phyloP scores from a whole-genome alignment of 2,797 vertebrate species.

The Menidia menidia region DNA sequence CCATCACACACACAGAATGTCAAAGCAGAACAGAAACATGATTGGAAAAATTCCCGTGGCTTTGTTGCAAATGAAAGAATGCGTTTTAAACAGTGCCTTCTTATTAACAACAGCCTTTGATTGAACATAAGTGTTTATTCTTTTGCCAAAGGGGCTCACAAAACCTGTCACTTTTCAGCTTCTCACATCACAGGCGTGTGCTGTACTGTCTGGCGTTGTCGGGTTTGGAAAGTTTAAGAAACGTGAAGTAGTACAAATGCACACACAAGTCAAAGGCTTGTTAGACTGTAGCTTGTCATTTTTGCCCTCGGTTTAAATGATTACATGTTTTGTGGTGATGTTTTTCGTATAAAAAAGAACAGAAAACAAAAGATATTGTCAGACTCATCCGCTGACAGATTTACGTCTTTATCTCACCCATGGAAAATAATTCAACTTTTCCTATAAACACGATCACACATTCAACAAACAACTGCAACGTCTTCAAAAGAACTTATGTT shows the following conservation, averaged over 20 bases:
- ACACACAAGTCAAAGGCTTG: constrained; percentile 50
- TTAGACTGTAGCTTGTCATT: constrained; percentile 44
- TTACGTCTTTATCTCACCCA: constrained; percentile 35
- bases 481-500: constrained; percentile 31
- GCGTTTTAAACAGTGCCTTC: constrained; percentile 46
- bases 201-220: constrained; percentile 47
- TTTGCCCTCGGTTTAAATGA: constrained; percentile 59
- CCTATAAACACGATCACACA: constrained; percentile 26
- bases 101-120: constrained; percentile 65
- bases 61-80: constrained; percentile 46
- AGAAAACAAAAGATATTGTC: constrained; percentile 14
- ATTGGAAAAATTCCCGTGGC: constrained; percentile 64
- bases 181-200: constrained; percentile 50
- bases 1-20: constrained; percentile 23
- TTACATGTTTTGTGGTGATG: constrained; percentile 35
- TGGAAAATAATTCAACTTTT: constrained; percentile 22
- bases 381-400: constrained; percentile 35
- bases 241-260: constrained; percentile 44
- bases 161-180: constrained; percentile 57
- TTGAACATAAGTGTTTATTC: constrained; percentile 58
- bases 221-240: constrained; percentile 57
- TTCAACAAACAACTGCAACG: constrained; percentile 25
- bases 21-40: constrained; percentile 71
- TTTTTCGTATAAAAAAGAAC: constrained; percentile 23
- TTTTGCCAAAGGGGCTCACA: constrained; percentile 59